Base-by-base conservation (phyloP, 2,888 invertebrate genomes). In the Ceraclea dissimilis region DNA sequence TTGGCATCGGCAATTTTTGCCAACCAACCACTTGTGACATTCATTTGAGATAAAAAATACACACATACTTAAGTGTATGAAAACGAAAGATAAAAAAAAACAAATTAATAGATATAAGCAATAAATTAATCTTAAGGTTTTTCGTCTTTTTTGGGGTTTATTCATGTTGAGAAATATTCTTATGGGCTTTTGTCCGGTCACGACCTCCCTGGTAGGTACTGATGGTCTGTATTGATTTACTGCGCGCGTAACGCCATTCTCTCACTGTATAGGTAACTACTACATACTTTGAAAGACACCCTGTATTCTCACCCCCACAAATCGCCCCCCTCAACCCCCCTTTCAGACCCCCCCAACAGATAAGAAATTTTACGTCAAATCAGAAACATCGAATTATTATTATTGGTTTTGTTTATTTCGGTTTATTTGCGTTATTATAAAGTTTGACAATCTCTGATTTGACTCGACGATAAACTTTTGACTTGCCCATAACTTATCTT, bases 161-260 rank as follows among this genome's bases (percentile, higher is more conserved):
- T n/a, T n/a, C n/a, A n/a, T n/a, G n/a, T n/a, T n/a, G n/a, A n/a
- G n/a, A n/a, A n/a, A n/a, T n/a, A n/a, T n/a, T n/a, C n/a, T n/a
- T n/a, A n/a, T n/a, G n/a, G n/a, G n/a, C n/a, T n/a, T n/a, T n/a
- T n/a, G n/a, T n/a, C n/a, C n/a, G n/a, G n/a, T n/a, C n/a, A n/a
- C n/a, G n/a, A 34, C 59, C 55, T 53, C 47, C 56, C 39, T 54
- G 56, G 68, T 69, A 69, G 71, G 72, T 73, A 68, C 73, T 75
- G 77, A 77, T 76, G 77, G 76, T 73, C 74, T 75, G 78, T 78
- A 78, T 78, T 78, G 78, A 78, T 78, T 78, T 78, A 78, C 76
- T 78, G 78, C 78, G 57, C 57, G 51, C 54, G 59, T 54, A 60
- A 54, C 58, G 48, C 33, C 49, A 51, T 57, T 39, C 39, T 39